Evolutionary conservation across 2,888 invertebrate species (phyloP).

Genomic region (Nomada fucata): DNA sequence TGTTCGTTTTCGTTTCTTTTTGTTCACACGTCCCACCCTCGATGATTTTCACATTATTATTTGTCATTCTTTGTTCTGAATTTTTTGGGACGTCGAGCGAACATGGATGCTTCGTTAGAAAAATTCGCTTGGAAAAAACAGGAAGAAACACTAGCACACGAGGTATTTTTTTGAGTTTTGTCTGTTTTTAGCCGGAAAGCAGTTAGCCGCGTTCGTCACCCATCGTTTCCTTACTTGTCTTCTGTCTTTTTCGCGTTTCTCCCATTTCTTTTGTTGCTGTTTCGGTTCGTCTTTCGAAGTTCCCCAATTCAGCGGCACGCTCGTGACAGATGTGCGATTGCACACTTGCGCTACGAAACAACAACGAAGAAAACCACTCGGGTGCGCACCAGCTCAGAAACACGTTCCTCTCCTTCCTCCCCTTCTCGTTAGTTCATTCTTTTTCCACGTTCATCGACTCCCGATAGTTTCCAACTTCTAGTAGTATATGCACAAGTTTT

Average conservation of each 20-base stretch:
- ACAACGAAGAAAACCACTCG: slow-evolving; percentile 40
- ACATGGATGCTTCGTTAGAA: slow-evolving; percentile 38
- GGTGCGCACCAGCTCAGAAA: slow-evolving; percentile 42
- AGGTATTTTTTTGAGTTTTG: slow-evolving; percentile 30
- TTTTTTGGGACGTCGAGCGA: slow-evolving; percentile 17
- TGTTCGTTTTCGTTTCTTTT: no score
- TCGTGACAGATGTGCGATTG: slow-evolving; percentile 9
- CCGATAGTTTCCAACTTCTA: not conserved
- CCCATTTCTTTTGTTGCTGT: not conserved
- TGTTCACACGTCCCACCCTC: slow-evolving; percentile 28
- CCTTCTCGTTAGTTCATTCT: not conserved
- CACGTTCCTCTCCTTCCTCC: not conserved
- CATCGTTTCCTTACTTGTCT: not conserved
- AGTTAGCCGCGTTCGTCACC: slow-evolving; percentile 6
- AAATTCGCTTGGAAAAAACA: slow-evolving; percentile 44
- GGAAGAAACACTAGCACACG: slow-evolving; percentile 43
- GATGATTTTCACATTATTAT: slow-evolving; percentile 26
- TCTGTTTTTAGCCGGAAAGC: slow-evolving; percentile 18
- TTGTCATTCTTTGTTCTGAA: not conserved
- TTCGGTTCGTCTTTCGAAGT: not conserved
- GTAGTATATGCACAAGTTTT: slow-evolving; percentile 1
- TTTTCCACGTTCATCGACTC: not conserved
- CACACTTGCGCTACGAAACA: slow-evolving; percentile 47
- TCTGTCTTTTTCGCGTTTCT: not conserved
- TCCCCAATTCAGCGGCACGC: not conserved